Evolutionary conservation across 2,113 vertebrate genomes (phyloP).

Genomic region (Pseudopipra pipra): DNA sequence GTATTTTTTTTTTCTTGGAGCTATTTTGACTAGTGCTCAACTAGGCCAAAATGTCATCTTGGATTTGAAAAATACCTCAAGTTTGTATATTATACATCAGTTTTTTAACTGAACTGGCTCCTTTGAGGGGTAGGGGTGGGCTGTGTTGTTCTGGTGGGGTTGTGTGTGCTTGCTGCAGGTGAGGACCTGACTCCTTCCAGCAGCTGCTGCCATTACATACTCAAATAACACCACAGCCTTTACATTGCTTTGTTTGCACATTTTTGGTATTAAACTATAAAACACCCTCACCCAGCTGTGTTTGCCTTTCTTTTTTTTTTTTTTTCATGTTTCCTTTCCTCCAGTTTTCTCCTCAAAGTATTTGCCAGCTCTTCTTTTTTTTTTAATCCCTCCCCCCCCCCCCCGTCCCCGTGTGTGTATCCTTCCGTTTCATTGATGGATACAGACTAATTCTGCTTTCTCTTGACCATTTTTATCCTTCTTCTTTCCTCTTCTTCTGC

Average conservation of each 20-base stretch:
- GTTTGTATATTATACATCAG: neutral
- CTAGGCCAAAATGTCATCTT: neutral
- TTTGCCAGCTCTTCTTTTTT: neutral
- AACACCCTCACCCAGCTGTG: neutral
- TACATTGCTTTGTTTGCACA: slow-evolving; percentile 4
- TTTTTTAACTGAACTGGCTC: neutral
- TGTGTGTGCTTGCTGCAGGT: neutral
- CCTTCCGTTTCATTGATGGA: neutral
- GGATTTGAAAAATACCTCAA: neutral
- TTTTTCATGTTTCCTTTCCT: neutral
- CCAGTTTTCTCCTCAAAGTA: neutral
- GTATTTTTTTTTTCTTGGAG: no score
- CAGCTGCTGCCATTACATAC: neutral
- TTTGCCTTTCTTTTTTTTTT: neutral
- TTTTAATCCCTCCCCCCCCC: neutral
- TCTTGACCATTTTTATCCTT: neutral
- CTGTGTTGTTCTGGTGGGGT: neutral
- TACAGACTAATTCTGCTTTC: neutral
- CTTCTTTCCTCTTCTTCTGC: neutral
- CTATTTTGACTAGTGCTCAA: neutral
- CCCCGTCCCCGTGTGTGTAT: fast-evolving
- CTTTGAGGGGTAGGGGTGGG: neutral
- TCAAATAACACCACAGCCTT: slow-evolving; percentile 4
- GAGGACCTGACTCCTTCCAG: neutral
- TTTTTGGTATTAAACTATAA: slow-evolving; percentile 13